phyloP scores from a whole-genome alignment of 2,797 vertebrate genomes.

The Molossus alvarezi region DNA sequence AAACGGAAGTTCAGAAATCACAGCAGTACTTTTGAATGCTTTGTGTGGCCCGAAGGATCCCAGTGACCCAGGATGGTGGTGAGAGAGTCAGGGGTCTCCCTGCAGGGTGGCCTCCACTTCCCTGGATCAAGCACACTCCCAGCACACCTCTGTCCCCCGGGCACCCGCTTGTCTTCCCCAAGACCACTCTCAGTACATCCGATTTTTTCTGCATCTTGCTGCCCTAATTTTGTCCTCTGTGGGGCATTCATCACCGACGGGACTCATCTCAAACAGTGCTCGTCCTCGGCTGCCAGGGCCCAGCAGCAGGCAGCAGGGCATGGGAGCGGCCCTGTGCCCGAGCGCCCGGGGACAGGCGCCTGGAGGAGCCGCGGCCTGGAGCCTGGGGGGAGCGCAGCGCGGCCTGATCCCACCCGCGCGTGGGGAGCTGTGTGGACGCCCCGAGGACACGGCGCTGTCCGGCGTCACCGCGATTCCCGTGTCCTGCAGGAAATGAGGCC shows the following conservation, averaged over 20 bases:
- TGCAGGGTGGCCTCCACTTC: background rate
- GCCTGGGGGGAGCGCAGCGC: background rate
- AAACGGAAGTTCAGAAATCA: background rate
- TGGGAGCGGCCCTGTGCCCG: no score
- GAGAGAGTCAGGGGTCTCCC: background rate
- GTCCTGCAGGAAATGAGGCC: conserved; percentile 19
- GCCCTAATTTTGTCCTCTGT: background rate
- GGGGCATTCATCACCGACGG: conserved; percentile 74
- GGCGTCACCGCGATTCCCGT: background rate
- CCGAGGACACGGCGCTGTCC: background rate
- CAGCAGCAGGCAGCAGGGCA: no score
- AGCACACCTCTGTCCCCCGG: no score
- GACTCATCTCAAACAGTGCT: conserved; percentile 76
- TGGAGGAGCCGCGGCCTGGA: background rate
- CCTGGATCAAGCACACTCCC: no score
- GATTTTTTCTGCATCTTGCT: background rate
- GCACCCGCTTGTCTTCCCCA: background rate
- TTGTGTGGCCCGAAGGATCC: background rate
- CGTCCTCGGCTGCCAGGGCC: no score
- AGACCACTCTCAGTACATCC: background rate
- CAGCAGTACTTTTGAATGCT: background rate
- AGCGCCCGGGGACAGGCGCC: background rate
- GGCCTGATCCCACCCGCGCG: no score
- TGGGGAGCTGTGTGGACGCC: background rate
- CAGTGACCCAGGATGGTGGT: rapidly evolving